These are phyloP conservation scores for Aporophyla nigra DNA, from an alignment of 2,888 invertebrate species.

Conservation along the genomic window DNA sequence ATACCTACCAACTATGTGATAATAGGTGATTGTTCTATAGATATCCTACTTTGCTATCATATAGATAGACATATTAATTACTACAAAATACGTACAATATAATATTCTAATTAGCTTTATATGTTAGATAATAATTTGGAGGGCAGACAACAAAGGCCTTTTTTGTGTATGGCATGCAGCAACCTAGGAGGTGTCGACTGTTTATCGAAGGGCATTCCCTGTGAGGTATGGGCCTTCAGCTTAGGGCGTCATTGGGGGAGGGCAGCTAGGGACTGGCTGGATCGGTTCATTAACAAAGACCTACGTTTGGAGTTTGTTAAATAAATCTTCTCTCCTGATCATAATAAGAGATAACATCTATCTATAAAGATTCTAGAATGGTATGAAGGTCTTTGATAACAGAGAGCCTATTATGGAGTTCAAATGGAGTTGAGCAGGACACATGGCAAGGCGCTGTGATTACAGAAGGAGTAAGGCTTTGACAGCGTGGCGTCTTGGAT, in stretches of 20 bases:
- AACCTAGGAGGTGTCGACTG: background rate
- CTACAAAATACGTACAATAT: conserved; percentile 2
- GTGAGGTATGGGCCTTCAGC: background rate
- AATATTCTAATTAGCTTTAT: background rate
- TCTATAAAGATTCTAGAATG: too few species aligned
- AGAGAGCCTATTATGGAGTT: too few species aligned
- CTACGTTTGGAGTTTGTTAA: background rate
- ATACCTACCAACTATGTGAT: conserved; percentile 14
- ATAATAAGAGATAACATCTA: too few species aligned
- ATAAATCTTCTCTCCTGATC: background rate
- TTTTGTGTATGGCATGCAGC: background rate
- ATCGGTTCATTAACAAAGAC: background rate
- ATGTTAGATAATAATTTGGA: conserved; percentile 15
- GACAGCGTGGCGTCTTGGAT: too few species aligned
- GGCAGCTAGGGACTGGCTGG: background rate
- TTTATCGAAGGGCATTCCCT: background rate
- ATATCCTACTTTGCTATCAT: conserved; percentile 25
- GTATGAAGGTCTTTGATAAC: too few species aligned
- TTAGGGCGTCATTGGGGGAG: background rate
- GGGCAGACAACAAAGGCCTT: conserved; percentile 29
- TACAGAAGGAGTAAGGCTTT: too few species aligned
- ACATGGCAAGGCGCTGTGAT: too few species aligned
- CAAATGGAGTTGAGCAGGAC: too few species aligned
- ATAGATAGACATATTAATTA: conserved; percentile 6
- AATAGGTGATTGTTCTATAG: conserved; percentile 17